Evolutionary conservation across 2,888 invertebrate genomes (phyloP).

Genomic region (Drosophila atripex): DNA sequence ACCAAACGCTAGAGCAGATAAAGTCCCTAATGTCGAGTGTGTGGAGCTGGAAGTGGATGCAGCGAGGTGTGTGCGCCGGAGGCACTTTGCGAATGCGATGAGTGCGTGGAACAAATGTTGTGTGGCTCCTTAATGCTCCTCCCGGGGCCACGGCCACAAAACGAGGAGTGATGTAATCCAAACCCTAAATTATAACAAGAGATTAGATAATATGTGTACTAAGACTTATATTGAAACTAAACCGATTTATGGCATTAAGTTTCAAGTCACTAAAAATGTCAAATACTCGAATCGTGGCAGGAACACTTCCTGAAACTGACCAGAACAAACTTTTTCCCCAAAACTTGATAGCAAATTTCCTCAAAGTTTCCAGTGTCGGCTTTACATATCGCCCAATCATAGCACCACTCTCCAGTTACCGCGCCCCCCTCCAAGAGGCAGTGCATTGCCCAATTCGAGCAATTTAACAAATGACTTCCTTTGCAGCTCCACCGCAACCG

Average conservation of each 20-base stretch:
- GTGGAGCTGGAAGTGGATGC: conserved; percentile 42
- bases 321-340: conserved; percentile 14
- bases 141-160: conserved; percentile 11
- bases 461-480: conserved; percentile 54
- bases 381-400: conserved; percentile 27
- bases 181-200: conserved; percentile 27
- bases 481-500: conserved; percentile 35
- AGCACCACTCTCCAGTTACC: background rate
- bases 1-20: background rate
- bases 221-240: too few species aligned
- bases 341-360: conserved; percentile 23
- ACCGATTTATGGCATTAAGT: background rate
- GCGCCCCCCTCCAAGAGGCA: background rate
- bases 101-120: conserved; percentile 39
- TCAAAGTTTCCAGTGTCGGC: conserved; percentile 14
- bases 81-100: conserved; percentile 54
- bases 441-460: conserved; percentile 35
- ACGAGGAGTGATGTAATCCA: background rate
- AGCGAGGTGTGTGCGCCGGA: conserved; percentile 54
- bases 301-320: background rate
- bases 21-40: conserved; percentile 25
- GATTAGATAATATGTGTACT: background rate
- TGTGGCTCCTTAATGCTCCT: conserved; percentile 44
- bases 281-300: background rate
- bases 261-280: background rate